Percentiles rank a stretch among this genome's conserved stretches.
These are phyloP conservation scores for Agrilus mali DNA, from an alignment of 2,888 invertebrate species.

Conservation along the genomic window DNA sequence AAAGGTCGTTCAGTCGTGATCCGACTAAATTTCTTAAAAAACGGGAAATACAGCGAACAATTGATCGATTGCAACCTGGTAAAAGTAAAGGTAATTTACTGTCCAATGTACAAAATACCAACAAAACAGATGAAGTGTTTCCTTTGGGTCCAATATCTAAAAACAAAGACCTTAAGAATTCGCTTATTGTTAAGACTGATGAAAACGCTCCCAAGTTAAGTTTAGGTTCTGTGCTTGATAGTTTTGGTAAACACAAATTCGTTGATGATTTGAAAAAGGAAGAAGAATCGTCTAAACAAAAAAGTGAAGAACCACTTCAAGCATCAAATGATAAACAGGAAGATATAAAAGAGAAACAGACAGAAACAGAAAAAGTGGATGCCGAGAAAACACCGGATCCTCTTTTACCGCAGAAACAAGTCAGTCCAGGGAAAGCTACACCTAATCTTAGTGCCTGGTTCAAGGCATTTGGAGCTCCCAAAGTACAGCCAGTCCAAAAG, in stretches of 20 bases:
- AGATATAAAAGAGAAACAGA: constrained; percentile 17
- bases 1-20: constrained; percentile 33
- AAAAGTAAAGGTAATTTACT: constrained; percentile 79
- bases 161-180: constrained; percentile 44
- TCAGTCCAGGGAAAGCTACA: constrained; percentile 40
- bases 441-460: constrained; percentile 88
- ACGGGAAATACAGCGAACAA: constrained; percentile 67
- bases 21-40: constrained; percentile 35
- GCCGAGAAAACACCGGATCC: constrained; percentile 24
- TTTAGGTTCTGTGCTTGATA: constrained; percentile 69
- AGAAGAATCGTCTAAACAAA: constrained; percentile 29
- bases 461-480: constrained; percentile 82
- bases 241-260: constrained; percentile 59
- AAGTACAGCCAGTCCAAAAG: constrained; percentile 39
- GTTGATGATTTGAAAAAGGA: constrained; percentile 37
- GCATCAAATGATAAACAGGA: constrained; percentile 13
- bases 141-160: constrained; percentile 43
- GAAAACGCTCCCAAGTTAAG: constrained; percentile 70
- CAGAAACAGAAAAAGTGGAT: constrained; percentile 15
- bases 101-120: constrained; percentile 48
- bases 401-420: constrained; percentile 8
- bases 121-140: constrained; percentile 44
- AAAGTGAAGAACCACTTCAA: constrained; percentile 16
- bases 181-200: constrained; percentile 45
- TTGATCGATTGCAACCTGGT: constrained; percentile 72